phyloP scores from a whole-genome alignment of 2,797 vertebrate genomes.

The Catamblyrhynchus diadema region DNA sequence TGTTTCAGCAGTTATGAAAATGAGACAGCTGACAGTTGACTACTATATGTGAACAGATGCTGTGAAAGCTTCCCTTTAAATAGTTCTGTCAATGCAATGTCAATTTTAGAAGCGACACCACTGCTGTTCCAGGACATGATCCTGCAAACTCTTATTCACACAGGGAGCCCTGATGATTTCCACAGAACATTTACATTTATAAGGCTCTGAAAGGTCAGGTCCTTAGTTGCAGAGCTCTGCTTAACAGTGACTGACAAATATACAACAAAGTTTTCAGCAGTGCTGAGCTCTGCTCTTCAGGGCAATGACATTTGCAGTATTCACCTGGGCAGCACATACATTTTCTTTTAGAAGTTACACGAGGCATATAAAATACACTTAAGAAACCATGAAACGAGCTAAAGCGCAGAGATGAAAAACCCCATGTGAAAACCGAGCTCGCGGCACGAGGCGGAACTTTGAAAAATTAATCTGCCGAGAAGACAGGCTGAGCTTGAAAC shows the following conservation, averaged over 20 bases:
- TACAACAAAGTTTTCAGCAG: not conserved
- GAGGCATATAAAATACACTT: not conserved
- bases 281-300: not conserved
- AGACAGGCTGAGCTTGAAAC: not conserved
- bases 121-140: not conserved
- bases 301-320: not conserved
- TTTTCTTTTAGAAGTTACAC: not conserved
- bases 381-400: not conserved
- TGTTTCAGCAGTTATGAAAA: conserved; percentile 58
- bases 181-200: not conserved
- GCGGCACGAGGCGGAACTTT: not conserved
- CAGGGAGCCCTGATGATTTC: not conserved
- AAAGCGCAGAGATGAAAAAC: rapidly evolving
- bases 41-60: conserved; percentile 49
- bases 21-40: conserved; percentile 50
- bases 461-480: not conserved
- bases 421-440: not conserved
- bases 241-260: not conserved
- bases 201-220: not conserved
- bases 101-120: conserved; percentile 24
- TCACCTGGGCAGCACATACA: not conserved
- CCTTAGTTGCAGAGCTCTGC: not conserved
- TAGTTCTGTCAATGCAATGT: conserved; percentile 42
- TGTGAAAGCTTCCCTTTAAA: conserved; percentile 29
- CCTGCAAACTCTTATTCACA: not conserved